Percentiles rank a stretch among this genome's conserved stretches.
Evolutionary conservation across 2,888 invertebrate species (phyloP).

Genomic region (Drosophila anomelani): DNA sequence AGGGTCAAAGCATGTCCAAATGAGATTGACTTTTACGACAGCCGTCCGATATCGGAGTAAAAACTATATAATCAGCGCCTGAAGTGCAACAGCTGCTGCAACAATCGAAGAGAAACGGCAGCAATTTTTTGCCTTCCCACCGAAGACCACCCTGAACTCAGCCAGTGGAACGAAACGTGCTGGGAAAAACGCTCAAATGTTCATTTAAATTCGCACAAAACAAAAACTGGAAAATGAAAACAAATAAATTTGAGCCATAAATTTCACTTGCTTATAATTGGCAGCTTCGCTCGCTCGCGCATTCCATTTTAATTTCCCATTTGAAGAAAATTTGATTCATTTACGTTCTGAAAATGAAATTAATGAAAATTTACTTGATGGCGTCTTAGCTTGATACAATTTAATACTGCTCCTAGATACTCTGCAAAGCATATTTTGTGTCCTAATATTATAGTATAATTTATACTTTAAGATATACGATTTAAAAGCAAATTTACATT

Average conservation of each 20-base stretch:
- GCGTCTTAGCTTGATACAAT: neutral
- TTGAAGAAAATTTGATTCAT: constrained; percentile 25
- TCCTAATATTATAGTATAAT: neutral
- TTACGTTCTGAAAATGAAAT: constrained; percentile 4
- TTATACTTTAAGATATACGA: neutral
- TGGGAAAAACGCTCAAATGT: constrained; percentile 15
- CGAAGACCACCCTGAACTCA: constrained; percentile 16
- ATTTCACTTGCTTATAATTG: constrained; percentile 47
- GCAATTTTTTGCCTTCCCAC: constrained; percentile 38
- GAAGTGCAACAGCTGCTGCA: constrained; percentile 76
- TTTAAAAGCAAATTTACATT: neutral
- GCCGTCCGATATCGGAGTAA: constrained; percentile 44
- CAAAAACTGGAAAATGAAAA: constrained; percentile 9
- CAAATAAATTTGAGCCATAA: constrained; percentile 43
- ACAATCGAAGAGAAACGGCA: constrained; percentile 50
- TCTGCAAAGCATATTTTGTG: neutral
- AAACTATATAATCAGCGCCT: constrained; percentile 76
- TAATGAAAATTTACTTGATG: neutral
- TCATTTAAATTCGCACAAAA: constrained; percentile 33
- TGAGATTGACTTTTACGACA: constrained; percentile 75
- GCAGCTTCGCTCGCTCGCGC: constrained; percentile 30
- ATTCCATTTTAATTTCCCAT: constrained; percentile 33
- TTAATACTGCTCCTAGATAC: neutral
- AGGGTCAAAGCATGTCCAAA: constrained; percentile 67
- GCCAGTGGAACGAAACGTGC: constrained; percentile 43